A percentile compares a stretch with the other conserved stretches of the same genome.
Evolutionary conservation across 1,140 invertebrate genomes (phyloP).

Genomic region (Cardiocondyla obscurior): DNA sequence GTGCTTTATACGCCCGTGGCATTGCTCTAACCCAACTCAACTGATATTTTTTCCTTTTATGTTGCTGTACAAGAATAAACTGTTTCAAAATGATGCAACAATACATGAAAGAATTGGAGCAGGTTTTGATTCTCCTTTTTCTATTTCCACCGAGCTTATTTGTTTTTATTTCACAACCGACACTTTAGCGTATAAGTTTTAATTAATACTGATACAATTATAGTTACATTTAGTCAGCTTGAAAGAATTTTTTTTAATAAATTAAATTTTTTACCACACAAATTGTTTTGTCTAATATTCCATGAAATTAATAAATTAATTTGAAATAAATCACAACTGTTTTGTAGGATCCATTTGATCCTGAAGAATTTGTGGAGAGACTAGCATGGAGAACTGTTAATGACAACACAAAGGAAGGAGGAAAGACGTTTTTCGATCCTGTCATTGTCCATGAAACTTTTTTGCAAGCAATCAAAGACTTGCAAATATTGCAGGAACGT

Average conservation of each 20-base stretch:
- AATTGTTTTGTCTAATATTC: neutral
- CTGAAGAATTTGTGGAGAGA: conserved; percentile 98
- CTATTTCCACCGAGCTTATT: neutral
- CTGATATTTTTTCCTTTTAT: neutral
- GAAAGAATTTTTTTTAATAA: neutral
- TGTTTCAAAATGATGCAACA: conserved; percentile 90
- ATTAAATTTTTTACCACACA: neutral
- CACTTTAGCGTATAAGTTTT: neutral
- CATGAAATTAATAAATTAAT: neutral
- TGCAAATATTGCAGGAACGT: conserved; percentile 91
- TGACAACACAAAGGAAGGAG: conserved; percentile 87
- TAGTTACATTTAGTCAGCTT: too few species aligned
- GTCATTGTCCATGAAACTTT: conserved; percentile 95
- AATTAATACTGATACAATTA: too few species aligned
- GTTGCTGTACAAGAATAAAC: neutral
- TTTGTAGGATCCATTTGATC: conserved; percentile 96
- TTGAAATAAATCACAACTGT: neutral
- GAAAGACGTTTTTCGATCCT: conserved; percentile 90
- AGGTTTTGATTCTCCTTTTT: conserved; percentile 82
- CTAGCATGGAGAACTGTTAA: conserved; percentile 96
- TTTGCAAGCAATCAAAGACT: conserved; percentile 93
- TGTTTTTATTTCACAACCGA: too few species aligned
- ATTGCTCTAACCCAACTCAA: conserved; percentile 1
- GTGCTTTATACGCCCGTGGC: too few species aligned
- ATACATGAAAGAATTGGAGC: conserved; percentile 92